These are phyloP conservation scores for Anoplolepis gracilipes DNA, from an alignment of 1,140 invertebrate genomes.

Conservation along the genomic window DNA sequence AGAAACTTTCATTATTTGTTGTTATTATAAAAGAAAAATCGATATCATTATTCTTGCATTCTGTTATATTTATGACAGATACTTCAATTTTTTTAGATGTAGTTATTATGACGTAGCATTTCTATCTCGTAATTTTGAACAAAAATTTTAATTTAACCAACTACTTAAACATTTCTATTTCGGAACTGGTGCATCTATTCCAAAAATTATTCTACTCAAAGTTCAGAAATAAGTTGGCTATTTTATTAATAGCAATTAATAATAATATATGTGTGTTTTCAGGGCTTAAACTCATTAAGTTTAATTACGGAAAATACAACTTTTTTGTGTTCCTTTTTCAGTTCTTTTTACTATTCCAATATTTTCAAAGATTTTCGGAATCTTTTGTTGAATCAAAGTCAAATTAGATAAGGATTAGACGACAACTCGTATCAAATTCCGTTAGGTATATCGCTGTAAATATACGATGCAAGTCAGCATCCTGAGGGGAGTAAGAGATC, in stretches of 20 bases:
- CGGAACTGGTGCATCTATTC: background rate
- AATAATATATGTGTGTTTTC: background rate
- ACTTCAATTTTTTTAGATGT: background rate
- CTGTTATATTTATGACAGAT: background rate
- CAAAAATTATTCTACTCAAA: background rate
- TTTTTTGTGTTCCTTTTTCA: background rate
- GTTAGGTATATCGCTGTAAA: constrained; percentile 25
- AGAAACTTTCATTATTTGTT: background rate
- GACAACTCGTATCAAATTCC: background rate
- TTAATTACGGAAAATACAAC: background rate
- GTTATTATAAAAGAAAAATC: background rate
- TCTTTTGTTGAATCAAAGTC: background rate
- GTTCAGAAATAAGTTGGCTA: background rate
- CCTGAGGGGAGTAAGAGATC: background rate
- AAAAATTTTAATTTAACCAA: constrained; percentile 14
- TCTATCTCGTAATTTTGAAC: background rate
- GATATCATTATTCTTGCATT: background rate
- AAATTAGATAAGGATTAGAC: constrained; percentile 11
- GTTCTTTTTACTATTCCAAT: background rate
- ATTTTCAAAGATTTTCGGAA: background rate
- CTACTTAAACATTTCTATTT: background rate
- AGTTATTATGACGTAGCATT: background rate
- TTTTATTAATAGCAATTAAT: constrained; percentile 19
- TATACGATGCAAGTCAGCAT: constrained; percentile 47
- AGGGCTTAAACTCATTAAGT: background rate